phyloP scores from a whole-genome alignment of 2,888 invertebrate genomes.

The Digitonthophagus gazella region DNA sequence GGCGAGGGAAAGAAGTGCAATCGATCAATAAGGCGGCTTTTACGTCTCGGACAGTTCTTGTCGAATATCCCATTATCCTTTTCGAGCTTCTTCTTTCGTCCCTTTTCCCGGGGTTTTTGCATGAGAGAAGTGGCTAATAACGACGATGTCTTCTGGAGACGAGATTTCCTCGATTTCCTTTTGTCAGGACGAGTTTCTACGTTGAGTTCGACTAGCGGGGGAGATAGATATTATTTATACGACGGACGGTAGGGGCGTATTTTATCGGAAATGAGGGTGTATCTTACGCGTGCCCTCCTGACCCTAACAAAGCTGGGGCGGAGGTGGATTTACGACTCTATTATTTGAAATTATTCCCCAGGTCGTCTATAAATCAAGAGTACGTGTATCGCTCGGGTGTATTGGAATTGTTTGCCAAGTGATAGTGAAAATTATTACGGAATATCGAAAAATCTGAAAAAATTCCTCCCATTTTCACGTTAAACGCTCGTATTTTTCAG shows the following conservation, averaged over 20 bases:
- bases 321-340: conserved; percentile 18
- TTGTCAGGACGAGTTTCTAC: neutral
- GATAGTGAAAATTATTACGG: neutral
- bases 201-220: neutral
- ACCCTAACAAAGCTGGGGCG: neutral
- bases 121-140: neutral
- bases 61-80: neutral
- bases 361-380: conserved; percentile 19
- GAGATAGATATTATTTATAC: neutral
- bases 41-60: neutral
- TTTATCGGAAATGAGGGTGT: neutral
- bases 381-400: neutral
- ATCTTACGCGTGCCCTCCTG: neutral
- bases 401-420: neutral
- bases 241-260: neutral
- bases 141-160: neutral
- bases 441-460: neutral
- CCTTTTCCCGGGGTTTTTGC: neutral
- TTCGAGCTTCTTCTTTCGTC: neutral
- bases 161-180: neutral
- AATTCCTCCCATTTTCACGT: neutral
- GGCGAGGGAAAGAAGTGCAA: neutral
- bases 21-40: neutral
- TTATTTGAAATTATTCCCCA: conserved; percentile 18
- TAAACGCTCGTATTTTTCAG: neutral